These are phyloP conservation scores for Xiphydria camelus DNA, from an alignment of 2,888 invertebrate species.

Conservation along the genomic window DNA sequence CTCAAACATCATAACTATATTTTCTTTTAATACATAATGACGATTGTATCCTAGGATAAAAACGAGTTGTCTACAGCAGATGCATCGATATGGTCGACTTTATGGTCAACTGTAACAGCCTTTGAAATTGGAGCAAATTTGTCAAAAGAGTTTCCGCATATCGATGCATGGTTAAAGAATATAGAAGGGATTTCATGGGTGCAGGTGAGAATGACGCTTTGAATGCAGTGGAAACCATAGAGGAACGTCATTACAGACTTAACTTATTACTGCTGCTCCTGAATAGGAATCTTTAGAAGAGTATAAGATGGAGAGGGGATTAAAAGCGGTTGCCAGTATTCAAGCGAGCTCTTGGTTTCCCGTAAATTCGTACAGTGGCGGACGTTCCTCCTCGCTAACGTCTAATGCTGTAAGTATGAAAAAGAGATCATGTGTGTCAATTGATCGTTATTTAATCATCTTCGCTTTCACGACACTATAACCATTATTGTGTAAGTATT, in stretches of 20 bases:
- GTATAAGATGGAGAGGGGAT: constrained; percentile 42
- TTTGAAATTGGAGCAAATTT: constrained; percentile 64
- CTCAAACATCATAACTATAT: no score
- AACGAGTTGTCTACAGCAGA: constrained; percentile 66
- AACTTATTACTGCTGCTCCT: background rate
- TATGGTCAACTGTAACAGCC: constrained; percentile 69
- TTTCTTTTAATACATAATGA: constrained; percentile 16
- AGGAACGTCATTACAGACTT: background rate
- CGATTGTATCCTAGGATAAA: constrained; percentile 60
- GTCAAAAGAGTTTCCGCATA: constrained; percentile 60
- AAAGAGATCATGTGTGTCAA: no score
- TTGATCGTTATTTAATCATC: no score
- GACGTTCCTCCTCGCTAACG: constrained; percentile 20
- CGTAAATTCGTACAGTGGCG: constrained; percentile 35
- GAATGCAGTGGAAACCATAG: background rate
- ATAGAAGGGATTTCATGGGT: constrained; percentile 63
- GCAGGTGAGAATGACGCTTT: constrained; percentile 58
- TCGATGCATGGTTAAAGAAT: constrained; percentile 67
- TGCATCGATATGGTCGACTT: constrained; percentile 71
- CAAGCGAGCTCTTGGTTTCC: constrained; percentile 50
- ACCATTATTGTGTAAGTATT: constrained; percentile 11
- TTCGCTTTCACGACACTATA: no score
- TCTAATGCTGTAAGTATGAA: constrained; percentile 22
- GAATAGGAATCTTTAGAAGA: constrained; percentile 40
- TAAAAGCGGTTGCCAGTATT: constrained; percentile 42